Evolutionary conservation across 1,140 invertebrate species (phyloP).

Genomic region (Zeugodacus cucurbitae): DNA sequence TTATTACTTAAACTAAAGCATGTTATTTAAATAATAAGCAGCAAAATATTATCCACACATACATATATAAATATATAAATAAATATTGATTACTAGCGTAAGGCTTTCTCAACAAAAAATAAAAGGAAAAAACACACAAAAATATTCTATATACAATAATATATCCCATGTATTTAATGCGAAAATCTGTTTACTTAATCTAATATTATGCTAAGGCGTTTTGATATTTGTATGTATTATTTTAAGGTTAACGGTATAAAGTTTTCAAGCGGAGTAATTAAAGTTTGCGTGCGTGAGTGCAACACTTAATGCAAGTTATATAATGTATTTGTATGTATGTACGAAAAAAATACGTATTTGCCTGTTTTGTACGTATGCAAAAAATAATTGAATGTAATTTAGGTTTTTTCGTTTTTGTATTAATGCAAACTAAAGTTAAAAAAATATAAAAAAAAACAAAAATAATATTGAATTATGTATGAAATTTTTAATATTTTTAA

Average conservation of each 20-base stretch:
- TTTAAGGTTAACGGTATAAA: neutral
- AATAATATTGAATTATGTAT: neutral
- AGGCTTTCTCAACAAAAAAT: neutral
- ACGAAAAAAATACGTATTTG: neutral
- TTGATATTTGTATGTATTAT: conserved; percentile 18
- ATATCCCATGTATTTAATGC: neutral
- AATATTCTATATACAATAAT: neutral
- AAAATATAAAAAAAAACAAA: neutral
- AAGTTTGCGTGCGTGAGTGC: neutral
- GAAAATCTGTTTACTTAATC: neutral
- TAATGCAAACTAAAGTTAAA: neutral
- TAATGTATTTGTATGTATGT: neutral
- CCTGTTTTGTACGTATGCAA: neutral
- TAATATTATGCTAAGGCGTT: neutral
- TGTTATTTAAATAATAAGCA: neutral
- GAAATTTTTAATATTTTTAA: no score
- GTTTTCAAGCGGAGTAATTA: neutral
- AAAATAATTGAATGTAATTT: neutral
- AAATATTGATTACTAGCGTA: neutral
- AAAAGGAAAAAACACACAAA: neutral
- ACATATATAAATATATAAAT: no score
- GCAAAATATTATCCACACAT: neutral
- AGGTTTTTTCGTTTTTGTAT: neutral
- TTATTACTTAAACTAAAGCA: neutral
- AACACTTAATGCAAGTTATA: neutral